phyloP scores from a whole-genome alignment of 2,888 invertebrate species.

The Caenorhabditis parvicauda region DNA sequence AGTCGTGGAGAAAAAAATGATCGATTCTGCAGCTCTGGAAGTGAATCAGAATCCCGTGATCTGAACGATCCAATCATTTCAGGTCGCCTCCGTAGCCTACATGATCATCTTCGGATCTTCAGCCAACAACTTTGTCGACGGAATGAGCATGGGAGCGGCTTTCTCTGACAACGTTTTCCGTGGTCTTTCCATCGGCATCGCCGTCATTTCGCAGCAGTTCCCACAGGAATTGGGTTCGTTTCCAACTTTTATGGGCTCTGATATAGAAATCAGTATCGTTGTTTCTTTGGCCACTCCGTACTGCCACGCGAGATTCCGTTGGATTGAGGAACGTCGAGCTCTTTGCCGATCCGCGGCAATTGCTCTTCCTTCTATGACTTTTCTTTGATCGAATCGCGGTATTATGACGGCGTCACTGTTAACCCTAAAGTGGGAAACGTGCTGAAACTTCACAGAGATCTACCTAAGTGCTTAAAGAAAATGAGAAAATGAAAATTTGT shows the following conservation, averaged over 20 bases:
- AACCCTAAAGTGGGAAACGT: too few species aligned
- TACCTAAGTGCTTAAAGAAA: too few species aligned
- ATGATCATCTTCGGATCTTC: constrained; percentile 59
- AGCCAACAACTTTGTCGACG: constrained; percentile 60
- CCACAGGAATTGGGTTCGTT: constrained; percentile 53
- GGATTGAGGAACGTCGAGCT: too few species aligned
- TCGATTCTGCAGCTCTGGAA: constrained; percentile 48
- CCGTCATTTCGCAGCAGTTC: constrained; percentile 59
- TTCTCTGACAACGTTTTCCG: constrained; percentile 54
- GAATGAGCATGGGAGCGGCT: constrained; percentile 59
- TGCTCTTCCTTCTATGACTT: too few species aligned
- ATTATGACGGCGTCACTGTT: too few species aligned
- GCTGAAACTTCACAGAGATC: too few species aligned
- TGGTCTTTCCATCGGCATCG: constrained; percentile 54
- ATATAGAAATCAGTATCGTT: neutral
- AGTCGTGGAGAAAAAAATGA: constrained; percentile 50
- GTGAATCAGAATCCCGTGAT: too few species aligned
- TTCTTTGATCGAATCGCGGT: too few species aligned
- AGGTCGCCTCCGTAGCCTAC: constrained; percentile 57
- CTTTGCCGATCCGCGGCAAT: too few species aligned
- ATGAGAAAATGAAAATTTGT: too few species aligned
- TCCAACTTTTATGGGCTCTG: neutral
- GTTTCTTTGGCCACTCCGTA: neutral
- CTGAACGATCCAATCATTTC: too few species aligned
- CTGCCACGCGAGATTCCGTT: too few species aligned